Base-by-base conservation (phyloP, 2,113 vertebrate genomes). In the Pollachius pollachius region DNA sequence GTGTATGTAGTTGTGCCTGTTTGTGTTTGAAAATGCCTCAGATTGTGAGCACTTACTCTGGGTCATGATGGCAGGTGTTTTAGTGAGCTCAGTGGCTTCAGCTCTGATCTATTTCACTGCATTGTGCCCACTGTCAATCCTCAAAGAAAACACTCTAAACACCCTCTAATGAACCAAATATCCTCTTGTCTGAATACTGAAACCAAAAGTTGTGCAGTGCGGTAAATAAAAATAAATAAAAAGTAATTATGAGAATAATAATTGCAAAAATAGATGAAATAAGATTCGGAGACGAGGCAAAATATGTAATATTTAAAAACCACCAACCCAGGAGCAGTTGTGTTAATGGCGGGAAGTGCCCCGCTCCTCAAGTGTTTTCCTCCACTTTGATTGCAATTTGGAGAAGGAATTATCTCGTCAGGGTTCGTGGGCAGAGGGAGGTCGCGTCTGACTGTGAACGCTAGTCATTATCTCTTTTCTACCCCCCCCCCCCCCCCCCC, bases 301-400 rank as follows among this genome's bases (percentile, higher is more conserved):
- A 81, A 76, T 76, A 78, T 74, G 67, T 75, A 81, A 74, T 83
- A 84, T 88, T 89, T 86, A 85, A 89, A 90, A 89, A 87, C 76
- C 74, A 79, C 76, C 82, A 34, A 86, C 78, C 75, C 84, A 83
- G 89, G 87, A 90, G 85, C 70, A 73, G 87, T 85, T 77, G 81
- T 90, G 89, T 92, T 90, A 92, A 91, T 88, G 84, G 84, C 65
- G 87, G 81, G 86, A 89, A 85, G 78, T 82, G 80, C 78, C 74
- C 80, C 82, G 82, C 85, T 88, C 79, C 73, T 91, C 78, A 72
- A 92, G 90, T 90, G 91, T 88, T 91, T 90, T 87, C 87, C 52
- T 62, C 85, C 78, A 87, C 89, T 91, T 89, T 93, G 89, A 91
- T 93, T 92, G 91, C 88, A 89, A 91, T 91, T 93, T 91, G 84